Evolutionary conservation across 2,797 vertebrate genomes (phyloP).

Genomic region (Apogon hyalosoma): DNA sequence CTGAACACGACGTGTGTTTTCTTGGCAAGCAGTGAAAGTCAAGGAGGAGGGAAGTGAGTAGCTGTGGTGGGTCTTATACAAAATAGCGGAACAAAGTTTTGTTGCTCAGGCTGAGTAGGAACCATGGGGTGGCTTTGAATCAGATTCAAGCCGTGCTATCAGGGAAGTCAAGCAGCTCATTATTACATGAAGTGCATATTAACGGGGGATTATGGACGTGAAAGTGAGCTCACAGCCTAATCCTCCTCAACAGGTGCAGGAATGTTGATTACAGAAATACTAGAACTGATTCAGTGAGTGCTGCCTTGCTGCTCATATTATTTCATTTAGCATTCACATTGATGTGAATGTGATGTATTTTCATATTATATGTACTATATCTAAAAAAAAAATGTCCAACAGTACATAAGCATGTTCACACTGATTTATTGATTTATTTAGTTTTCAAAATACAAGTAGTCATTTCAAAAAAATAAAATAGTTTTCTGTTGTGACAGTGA

Average conservation of each 20-base stretch:
- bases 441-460: neutral
- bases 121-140: slow-evolving; percentile 55
- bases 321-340: neutral
- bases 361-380: neutral
- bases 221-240: slow-evolving; percentile 66
- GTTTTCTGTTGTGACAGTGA: slow-evolving; percentile 1
- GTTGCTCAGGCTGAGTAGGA: slow-evolving; percentile 39
- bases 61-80: slow-evolving; percentile 18
- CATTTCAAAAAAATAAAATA: neutral
- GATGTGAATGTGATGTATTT: neutral
- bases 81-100: slow-evolving; percentile 44
- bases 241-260: slow-evolving; percentile 70
- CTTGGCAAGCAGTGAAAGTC: slow-evolving; percentile 38
- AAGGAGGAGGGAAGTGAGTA: slow-evolving; percentile 16
- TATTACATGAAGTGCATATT: slow-evolving; percentile 72
- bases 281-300: slow-evolving; percentile 30
- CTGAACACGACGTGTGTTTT: slow-evolving; percentile 23
- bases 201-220: slow-evolving; percentile 66
- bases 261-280: slow-evolving; percentile 56
- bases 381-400: neutral
- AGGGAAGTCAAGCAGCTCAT: slow-evolving; percentile 72
- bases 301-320: slow-evolving; percentile 25
- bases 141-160: slow-evolving; percentile 64
- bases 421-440: neutral
- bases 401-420: neutral